Conservation (phyloP, 2,888 invertebrate species). For the Sinotaia quadrata region DNA sequence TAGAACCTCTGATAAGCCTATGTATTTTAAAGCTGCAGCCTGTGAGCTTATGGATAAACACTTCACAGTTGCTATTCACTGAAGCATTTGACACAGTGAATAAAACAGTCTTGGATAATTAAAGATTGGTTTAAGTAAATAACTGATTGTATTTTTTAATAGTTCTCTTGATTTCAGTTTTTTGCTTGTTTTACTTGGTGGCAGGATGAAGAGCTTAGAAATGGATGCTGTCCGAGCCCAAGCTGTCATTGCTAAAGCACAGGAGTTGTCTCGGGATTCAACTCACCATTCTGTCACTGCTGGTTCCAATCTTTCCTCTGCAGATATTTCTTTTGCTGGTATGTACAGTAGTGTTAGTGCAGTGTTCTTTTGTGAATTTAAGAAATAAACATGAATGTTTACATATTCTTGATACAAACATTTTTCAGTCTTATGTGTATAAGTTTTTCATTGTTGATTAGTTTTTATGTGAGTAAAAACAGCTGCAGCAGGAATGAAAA, state of each 20-base stretch:
- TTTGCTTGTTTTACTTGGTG: constrained; percentile 15
- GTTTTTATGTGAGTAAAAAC: no score
- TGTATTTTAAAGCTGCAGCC: no score
- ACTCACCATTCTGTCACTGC: constrained; percentile 24
- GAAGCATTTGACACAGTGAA: no score
- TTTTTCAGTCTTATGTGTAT: not conserved
- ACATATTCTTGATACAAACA: not conserved
- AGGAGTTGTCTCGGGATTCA: constrained; percentile 54
- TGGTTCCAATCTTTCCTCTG: constrained; percentile 36
- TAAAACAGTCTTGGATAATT: no score
- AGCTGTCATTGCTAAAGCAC: constrained; percentile 62
- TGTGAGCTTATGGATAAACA: no score
- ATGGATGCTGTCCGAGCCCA: constrained; percentile 65
- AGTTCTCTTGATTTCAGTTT: no score
- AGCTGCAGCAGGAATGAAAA: not conserved
- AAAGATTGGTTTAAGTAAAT: no score
- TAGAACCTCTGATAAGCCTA: no score
- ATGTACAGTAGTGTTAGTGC: not conserved
- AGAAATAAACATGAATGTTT: not conserved
- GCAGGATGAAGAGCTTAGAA: constrained; percentile 66
- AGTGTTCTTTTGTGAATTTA: not conserved
- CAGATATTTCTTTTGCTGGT: constrained; percentile 51
- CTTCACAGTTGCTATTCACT: no score
- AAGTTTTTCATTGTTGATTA: not conserved
- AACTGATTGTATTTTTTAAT: no score